phyloP scores from a whole-genome alignment of 92 coral and sea anemone species.

The Porites cylindrica region DNA sequence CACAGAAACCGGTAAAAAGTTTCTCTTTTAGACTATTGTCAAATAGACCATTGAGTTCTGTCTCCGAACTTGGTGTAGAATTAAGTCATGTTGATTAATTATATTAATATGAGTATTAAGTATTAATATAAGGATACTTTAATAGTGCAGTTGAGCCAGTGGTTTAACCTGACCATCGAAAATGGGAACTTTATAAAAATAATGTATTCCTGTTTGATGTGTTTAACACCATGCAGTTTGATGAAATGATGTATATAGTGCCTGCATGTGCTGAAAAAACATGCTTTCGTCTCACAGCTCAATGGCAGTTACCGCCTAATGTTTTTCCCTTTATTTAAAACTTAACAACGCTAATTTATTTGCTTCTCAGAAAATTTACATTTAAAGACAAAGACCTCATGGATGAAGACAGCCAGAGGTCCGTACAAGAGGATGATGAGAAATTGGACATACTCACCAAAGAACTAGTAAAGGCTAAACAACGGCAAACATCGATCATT shows the following conservation, averaged over 20 bases:
- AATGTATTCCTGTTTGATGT: too few species aligned
- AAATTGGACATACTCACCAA: constrained; percentile 40
- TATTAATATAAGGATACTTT: too few species aligned
- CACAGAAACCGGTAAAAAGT: too few species aligned
- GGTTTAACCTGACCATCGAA: too few species aligned
- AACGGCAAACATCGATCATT: constrained; percentile 46
- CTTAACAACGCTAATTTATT: background rate
- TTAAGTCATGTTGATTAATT: too few species aligned
- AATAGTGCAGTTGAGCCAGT: too few species aligned
- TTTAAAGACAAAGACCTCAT: constrained; percentile 30
- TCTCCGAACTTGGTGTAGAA: too few species aligned
- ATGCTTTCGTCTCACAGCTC: background rate
- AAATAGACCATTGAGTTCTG: too few species aligned
- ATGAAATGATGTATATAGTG: background rate
- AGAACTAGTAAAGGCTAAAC: constrained; percentile 58
- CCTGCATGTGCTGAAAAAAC: background rate
- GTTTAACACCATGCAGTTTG: too few species aligned
- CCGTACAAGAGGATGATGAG: constrained; percentile 38
- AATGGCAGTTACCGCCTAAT: background rate
- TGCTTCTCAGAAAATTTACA: background rate
- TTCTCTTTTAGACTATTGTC: too few species aligned
- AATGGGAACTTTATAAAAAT: too few species aligned
- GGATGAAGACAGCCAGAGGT: constrained; percentile 12
- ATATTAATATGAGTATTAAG: too few species aligned
- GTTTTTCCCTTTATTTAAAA: background rate